Conservation (phyloP, 2,888 invertebrate species). For the Agrilus mali region DNA sequence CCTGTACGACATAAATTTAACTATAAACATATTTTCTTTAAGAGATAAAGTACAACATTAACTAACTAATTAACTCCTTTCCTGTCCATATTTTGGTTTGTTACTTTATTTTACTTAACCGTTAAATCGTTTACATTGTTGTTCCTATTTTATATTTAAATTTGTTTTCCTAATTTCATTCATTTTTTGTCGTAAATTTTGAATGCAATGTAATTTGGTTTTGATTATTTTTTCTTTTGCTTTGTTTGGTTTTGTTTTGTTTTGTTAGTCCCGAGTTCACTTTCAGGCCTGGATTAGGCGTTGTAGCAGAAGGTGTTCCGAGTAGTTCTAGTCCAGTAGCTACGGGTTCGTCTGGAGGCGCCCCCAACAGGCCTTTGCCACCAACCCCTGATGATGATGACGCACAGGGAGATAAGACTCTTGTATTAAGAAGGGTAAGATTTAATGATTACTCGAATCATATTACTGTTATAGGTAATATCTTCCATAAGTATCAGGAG, state of each 20-base stretch:
- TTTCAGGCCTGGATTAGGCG: constrained; percentile 62
- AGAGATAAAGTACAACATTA: too few species aligned
- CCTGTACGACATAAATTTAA: too few species aligned
- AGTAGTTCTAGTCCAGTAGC: constrained; percentile 34
- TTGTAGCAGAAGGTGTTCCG: constrained; percentile 42
- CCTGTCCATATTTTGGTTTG: neutral
- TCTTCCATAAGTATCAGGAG: too few species aligned
- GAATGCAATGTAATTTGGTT: constrained; percentile 9
- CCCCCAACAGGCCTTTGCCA: constrained; percentile 85
- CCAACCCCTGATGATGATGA: constrained; percentile 89
- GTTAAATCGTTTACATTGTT: too few species aligned
- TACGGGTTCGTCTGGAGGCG: constrained; percentile 45
- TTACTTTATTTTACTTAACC: neutral
- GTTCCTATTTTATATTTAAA: constrained; percentile 4
- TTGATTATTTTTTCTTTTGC: constrained; percentile 15
- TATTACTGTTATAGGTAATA: neutral
- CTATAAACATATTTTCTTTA: too few species aligned
- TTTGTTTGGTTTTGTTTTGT: constrained; percentile 20
- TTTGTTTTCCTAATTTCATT: constrained; percentile 8
- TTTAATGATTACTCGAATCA: neutral
- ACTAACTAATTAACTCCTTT: neutral
- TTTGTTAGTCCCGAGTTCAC: constrained; percentile 68
- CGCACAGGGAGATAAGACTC: constrained; percentile 66
- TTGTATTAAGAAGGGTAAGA: constrained; percentile 87
- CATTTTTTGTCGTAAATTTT: constrained; percentile 16